Percentiles rank a stretch among this genome's conserved stretches.
These are phyloP conservation scores for Papilio glaucus DNA, from an alignment of 1,140 invertebrate species.

Conservation along the genomic window DNA sequence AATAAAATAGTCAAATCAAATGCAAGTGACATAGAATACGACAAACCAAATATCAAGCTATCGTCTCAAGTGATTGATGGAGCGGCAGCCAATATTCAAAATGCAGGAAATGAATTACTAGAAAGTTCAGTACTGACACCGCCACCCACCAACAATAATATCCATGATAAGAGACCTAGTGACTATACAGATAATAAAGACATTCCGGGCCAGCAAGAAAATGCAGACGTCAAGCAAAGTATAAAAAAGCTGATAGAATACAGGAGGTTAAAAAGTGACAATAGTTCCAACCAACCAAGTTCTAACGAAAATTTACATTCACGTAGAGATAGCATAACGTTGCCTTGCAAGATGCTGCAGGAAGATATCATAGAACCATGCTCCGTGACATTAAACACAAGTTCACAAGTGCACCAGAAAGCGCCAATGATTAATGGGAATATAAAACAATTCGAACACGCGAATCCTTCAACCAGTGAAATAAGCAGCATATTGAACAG, in stretches of 20 bases:
- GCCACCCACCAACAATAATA: neutral
- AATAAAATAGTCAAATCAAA: constrained; percentile 28
- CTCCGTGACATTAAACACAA: neutral
- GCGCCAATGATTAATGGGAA: constrained; percentile 53
- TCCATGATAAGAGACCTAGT: neutral
- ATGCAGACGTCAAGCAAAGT: constrained; percentile 57
- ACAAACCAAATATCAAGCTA: neutral
- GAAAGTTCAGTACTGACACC: neutral
- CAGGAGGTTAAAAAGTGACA: constrained; percentile 42
- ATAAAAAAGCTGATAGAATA: constrained; percentile 63
- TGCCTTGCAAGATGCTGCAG: neutral
- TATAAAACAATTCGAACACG: constrained; percentile 49
- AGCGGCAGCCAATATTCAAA: neutral
- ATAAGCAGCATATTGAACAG: constrained; percentile 38
- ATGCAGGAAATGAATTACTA: neutral
- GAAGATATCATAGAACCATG: neutral
- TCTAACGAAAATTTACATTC: neutral
- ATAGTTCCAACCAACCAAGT: constrained; percentile 31
- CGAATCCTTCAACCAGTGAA: constrained; percentile 41
- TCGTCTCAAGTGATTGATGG: constrained; percentile 1
- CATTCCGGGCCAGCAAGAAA: constrained; percentile 23
- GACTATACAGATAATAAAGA: neutral
- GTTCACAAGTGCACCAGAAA: constrained; percentile 41
- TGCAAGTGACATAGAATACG: neutral
- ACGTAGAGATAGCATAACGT: neutral